Percentiles rank a stretch among this genome's conserved stretches.
These are phyloP conservation scores for Conopomorpha cramerella DNA, from an alignment of 1,140 invertebrate species.

Conservation along the genomic window DNA sequence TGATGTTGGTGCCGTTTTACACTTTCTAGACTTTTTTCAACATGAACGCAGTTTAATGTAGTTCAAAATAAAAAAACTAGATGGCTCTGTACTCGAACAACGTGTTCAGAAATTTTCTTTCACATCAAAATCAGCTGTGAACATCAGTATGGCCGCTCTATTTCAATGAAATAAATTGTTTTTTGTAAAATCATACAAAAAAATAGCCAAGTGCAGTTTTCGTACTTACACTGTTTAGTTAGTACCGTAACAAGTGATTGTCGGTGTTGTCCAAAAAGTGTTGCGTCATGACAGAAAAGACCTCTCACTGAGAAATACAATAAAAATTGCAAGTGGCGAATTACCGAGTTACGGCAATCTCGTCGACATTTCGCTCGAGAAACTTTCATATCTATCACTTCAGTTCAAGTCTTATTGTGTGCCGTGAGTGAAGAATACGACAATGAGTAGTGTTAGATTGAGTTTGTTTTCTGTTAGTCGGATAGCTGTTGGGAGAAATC, in stretches of 20 bases:
- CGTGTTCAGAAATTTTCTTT: conserved; percentile 45
- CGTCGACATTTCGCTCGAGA: conserved; percentile 32
- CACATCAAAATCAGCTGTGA: conserved; percentile 60
- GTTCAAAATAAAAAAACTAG: too few species aligned
- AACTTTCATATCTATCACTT: conserved; percentile 22
- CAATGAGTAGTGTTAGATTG: conserved; percentile 50
- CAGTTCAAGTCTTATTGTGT: background rate
- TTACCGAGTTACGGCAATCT: conserved; percentile 32
- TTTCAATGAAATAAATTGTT: conserved; percentile 39
- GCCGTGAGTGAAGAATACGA: conserved; percentile 5
- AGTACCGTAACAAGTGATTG: conserved; percentile 25
- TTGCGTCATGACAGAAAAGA: conserved; percentile 58
- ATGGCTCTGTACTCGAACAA: conserved; percentile 33
- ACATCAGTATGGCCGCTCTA: conserved; percentile 51
- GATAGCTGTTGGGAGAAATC: conserved; percentile 45
- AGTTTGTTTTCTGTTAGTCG: conserved; percentile 46
- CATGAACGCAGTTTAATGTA: too few species aligned
- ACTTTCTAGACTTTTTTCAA: too few species aligned
- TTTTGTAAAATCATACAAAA: conserved; percentile 35
- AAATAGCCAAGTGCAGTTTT: conserved; percentile 40
- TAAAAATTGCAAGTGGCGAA: conserved; percentile 41
- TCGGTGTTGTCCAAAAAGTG: conserved; percentile 52
- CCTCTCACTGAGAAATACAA: conserved; percentile 57
- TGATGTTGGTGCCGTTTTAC: too few species aligned
- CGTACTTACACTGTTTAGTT: conserved; percentile 28